phyloP scores from a whole-genome alignment of 1,140 invertebrate genomes.

The Platyscapa corneri region DNA sequence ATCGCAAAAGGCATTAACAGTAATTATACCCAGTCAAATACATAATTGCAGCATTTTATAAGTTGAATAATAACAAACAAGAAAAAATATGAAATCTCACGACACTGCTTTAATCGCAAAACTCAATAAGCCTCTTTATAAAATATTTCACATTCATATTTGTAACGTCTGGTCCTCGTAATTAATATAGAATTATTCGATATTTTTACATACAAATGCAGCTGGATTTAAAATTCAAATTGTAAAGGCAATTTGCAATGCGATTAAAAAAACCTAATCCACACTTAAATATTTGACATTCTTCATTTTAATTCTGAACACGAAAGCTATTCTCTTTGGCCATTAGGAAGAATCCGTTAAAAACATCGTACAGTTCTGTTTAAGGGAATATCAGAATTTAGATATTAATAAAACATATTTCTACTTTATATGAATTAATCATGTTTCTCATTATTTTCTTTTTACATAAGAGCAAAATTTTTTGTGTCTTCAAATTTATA shows the following conservation, averaged over 20 bases:
- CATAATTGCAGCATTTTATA: slow-evolving; percentile 30
- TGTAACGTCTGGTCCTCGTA: slow-evolving; percentile 36
- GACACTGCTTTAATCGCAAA: background rate
- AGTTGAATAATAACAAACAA: slow-evolving; percentile 36
- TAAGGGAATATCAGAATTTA: background rate
- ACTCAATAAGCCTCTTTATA: slow-evolving; percentile 20
- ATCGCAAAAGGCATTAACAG: slow-evolving; percentile 42
- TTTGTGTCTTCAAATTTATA: background rate
- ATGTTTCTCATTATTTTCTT: background rate
- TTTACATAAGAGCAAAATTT: background rate
- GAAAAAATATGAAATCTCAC: slow-evolving; percentile 24
- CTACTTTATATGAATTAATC: background rate
- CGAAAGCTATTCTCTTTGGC: slow-evolving; percentile 63
- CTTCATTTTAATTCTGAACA: slow-evolving; percentile 53
- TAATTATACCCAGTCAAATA: slow-evolving; percentile 23
- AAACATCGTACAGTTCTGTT: slow-evolving; percentile 32
- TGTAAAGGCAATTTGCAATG: slow-evolving; percentile 23
- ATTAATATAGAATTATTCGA: slow-evolving; percentile 17
- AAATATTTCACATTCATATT: background rate
- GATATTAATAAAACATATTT: background rate
- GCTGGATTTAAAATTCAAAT: background rate
- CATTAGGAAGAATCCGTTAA: slow-evolving; percentile 61
- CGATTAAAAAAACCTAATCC: background rate
- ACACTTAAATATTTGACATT: slow-evolving; percentile 37
- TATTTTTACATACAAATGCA: background rate